Evolutionary conservation across 2,888 invertebrate genomes (phyloP).

Genomic region (Scaptomyza polygonia): DNA sequence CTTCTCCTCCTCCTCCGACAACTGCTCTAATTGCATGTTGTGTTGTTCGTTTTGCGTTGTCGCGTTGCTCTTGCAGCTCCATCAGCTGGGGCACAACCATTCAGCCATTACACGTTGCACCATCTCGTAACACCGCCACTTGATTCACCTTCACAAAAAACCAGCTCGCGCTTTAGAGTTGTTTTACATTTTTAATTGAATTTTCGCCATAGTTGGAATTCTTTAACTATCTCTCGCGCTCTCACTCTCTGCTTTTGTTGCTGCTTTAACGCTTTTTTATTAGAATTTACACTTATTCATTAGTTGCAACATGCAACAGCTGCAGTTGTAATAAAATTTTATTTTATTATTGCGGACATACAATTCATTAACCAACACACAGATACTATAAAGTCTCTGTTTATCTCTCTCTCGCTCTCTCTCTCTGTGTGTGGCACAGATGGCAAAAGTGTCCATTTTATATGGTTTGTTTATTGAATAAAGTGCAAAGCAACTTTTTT

Average conservation of each 20-base stretch:
- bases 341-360: constrained; percentile 69
- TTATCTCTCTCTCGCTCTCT: too few species aligned
- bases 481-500: constrained; percentile 15
- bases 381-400: too few species aligned
- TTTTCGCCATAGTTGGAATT: constrained; percentile 78
- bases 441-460: constrained; percentile 36
- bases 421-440: constrained; percentile 21
- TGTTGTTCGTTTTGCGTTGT: constrained; percentile 75
- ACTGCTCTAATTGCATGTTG: constrained; percentile 72
- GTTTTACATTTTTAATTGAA: constrained; percentile 80
- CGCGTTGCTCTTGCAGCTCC: constrained; percentile 55
- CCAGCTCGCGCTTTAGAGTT: constrained; percentile 68
- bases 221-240: constrained; percentile 36
- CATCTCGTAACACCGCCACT: neutral
- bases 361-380: constrained; percentile 53
- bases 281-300: constrained; percentile 80
- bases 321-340: constrained; percentile 72
- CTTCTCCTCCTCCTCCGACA: constrained; percentile 16
- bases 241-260: constrained; percentile 22
- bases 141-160: constrained; percentile 11
- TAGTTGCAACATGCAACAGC: constrained; percentile 76
- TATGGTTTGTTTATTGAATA: constrained; percentile 34
- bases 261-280: constrained; percentile 71
- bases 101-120: neutral
- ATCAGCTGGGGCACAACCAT: constrained; percentile 52